Base-by-base conservation (phyloP, 2,113 vertebrate genomes). In the Zeus faber region DNA sequence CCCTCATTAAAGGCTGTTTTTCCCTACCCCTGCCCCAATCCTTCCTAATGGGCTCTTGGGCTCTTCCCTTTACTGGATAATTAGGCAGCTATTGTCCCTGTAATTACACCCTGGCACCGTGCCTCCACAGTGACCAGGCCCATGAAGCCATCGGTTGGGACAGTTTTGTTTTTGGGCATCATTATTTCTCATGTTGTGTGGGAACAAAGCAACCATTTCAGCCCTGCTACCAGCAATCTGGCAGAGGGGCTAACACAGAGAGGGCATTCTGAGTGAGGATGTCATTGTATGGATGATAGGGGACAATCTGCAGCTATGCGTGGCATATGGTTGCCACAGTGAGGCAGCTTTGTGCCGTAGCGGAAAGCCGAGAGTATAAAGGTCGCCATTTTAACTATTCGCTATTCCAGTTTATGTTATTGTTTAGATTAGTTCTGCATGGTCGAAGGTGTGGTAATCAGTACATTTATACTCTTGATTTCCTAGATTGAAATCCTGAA, bases 1-100 rank as follows among this genome's bases (percentile, higher is more conserved):
- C 67, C 73, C 85, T 89, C 87, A 87, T 91, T 91, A 88, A 79
- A 71, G 73, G 68, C 66, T 70, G 79, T 84, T 70, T 82, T 68
- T 67, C 71, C 70, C 67, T 66, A 67, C 72, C 60, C 79, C 76
- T 72, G 25, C 69, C n/a, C n/a, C n/a, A n/a, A n/a, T n/a, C n/a
- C n/a, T n/a, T n/a, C 59, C 58, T 75, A 79, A 82, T 83, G 79
- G 67, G 71, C 67, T 16, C n/a, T 53, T 0, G 54, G 58, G 58
- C 68, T 81, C 72, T 77, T 81, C 84, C 72, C 76, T 55, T 66
- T 65, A 37, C 72, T 57, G 62, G 85, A 83, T 89, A 87, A 89
- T 88, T 88, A 84, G 89, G 84, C 58, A 85, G 85, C 80, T 87
- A 81, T 87, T 87, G 83, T 87, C 83, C 74, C 62, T 43, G 61